Percentiles rank a stretch among this genome's conserved stretches.
phyloP scores from a whole-genome alignment of 2,888 invertebrate genomes.

The Calameuta pallipes region DNA sequence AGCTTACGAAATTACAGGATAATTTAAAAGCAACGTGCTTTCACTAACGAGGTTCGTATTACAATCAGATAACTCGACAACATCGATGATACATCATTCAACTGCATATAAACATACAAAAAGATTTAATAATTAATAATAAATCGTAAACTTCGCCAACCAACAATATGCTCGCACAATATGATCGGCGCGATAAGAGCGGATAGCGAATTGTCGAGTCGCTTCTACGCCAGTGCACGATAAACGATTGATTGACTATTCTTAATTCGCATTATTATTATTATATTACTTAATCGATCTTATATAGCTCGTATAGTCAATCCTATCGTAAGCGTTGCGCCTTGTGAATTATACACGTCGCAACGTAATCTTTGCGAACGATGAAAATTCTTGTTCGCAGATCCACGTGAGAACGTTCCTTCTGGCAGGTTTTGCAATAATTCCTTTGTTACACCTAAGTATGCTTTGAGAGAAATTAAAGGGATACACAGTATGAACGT shows the following conservation, averaged over 20 bases:
- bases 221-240: not conserved
- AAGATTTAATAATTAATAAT: slow-evolving; percentile 36
- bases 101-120: slow-evolving; percentile 62
- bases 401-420: not conserved
- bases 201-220: not conserved
- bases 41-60: slow-evolving; percentile 49
- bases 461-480: not conserved
- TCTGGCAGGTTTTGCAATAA: not conserved
- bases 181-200: not conserved
- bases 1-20: slow-evolving; percentile 51
- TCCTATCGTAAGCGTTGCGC: not conserved
- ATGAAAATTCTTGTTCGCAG: not conserved
- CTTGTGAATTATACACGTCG: not conserved
- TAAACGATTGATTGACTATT: not conserved
- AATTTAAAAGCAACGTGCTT: slow-evolving; percentile 48
- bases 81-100: slow-evolving; percentile 55
- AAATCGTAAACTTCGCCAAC: not conserved
- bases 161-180: not conserved
- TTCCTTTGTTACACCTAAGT: not conserved
- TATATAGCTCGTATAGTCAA: not conserved
- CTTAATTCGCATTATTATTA: not conserved
- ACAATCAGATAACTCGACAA: slow-evolving; percentile 45
- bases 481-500: not conserved
- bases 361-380: not conserved
- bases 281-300: not conserved